Evolutionary conservation across 2,888 invertebrate genomes (phyloP).

Genomic region (Sminthurinus aureus): DNA sequence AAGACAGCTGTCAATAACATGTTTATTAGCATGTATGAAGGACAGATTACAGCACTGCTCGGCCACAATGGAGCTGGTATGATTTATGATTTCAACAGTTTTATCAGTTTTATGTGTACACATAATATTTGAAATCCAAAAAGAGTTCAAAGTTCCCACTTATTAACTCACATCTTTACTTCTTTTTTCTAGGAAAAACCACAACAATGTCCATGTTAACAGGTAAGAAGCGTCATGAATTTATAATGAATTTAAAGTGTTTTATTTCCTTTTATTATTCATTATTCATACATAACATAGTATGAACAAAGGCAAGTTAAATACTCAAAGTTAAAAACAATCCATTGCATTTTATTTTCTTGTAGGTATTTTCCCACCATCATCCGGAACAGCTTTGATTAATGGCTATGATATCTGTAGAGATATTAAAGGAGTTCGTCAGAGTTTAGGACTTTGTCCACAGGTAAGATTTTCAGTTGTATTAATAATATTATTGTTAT

Average conservation of each 20-base stretch:
- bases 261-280: too few species aligned
- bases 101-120: background rate
- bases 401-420: slow-evolving; percentile 75
- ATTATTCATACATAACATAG: too few species aligned
- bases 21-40: slow-evolving; percentile 75
- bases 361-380: slow-evolving; percentile 76
- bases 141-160: background rate
- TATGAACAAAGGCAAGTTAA: too few species aligned
- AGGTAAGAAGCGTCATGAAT: background rate
- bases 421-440: slow-evolving; percentile 72
- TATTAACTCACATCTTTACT: background rate
- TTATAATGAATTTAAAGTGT: too few species aligned
- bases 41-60: slow-evolving; percentile 87
- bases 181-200: slow-evolving; percentile 67
- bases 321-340: too few species aligned
- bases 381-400: slow-evolving; percentile 75
- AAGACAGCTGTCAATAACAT: slow-evolving; percentile 73
- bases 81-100: too few species aligned
- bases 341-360: too few species aligned
- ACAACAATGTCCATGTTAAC: slow-evolving; percentile 67
- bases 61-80: slow-evolving; percentile 88
- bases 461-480: too few species aligned
- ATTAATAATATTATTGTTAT: too few species aligned
- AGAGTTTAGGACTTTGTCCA: slow-evolving; percentile 86
- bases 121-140: background rate